Base-by-base conservation (phyloP, 2,888 invertebrate genomes). In the Drosophila cognata region DNA sequence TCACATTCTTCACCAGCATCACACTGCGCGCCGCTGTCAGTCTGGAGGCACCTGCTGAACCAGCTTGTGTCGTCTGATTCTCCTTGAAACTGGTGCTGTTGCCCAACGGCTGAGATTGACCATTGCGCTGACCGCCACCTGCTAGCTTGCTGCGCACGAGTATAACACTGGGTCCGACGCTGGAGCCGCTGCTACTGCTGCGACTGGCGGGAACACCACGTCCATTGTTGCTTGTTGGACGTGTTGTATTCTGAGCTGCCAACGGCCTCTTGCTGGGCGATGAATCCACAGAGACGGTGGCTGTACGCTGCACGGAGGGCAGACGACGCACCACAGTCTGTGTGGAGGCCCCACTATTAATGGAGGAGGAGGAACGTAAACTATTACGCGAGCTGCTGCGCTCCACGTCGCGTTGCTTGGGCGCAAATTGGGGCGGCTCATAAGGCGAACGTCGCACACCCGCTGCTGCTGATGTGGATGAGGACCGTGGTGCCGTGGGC, bases 361-460 rank as follows among this genome's bases (percentile, higher is more conserved):
- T 93, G 0, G 97, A 97, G 88, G 97, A 97, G 35, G 97, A 97
- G 89, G 97, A 97, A 31, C 97, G 94, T 21, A 97, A 93, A 62
- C 97, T 97, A 50, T 96, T 96, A 46, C 97, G 94, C 0, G 97
- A 97, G 21, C 96, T 95, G 7, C 96, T 97, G 46, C 97, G 94
- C 88, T 97, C 96, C 0, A 97, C 96, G 79, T 95, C 94, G 71
- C 95, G 94, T 57, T 93, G 25, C 74, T 71, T 80, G 21, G 91
- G 74, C 35, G 79, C 33, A 43, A 69, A 79, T 4, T 61, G 79
- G 1, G 57, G 70, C 16, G 74, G 69, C n/a, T 88, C 83, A 43
- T 46, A 25, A 7, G 46, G 46, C 25, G 8, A 46, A 46, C 85
- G 81, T 7, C 87, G 77, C 16, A 80, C 71, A 1, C 74, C 67